Base-by-base conservation (phyloP, 1,140 invertebrate species). In the Drosophila bocki region DNA sequence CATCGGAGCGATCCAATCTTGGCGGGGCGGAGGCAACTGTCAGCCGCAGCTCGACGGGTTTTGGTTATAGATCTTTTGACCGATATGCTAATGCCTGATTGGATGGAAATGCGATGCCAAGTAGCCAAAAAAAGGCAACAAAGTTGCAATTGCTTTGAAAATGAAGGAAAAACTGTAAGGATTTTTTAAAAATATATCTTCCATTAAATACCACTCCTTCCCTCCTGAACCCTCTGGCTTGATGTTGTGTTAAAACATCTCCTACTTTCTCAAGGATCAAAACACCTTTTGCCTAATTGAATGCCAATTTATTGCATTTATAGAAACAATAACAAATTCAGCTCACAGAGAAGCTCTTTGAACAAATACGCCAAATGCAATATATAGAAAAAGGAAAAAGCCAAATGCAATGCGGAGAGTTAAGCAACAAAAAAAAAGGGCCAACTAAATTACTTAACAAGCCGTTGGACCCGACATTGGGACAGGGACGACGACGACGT, bases 371-470 rank as follows among this genome's bases (percentile, higher is more conserved):
- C 63, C 71, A 59, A 81, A 70, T 62, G 71, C 67, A 48, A 59
- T 70, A 53, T 22, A 70, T 39, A 60, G 5, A 62, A 72, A 8
- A 9, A 7, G 19, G 11, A 35, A 53, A 71, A 79, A 26, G 39
- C n/a, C 13, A 41, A 74, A 39, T 26, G 32, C 19, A 15, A 32
- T 12, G 12, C 17, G 9, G 9, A 68, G 22, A 45, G 29, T 29
- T 39, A 7, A 11, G 26, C 35, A 5, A 44, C 39, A 69, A 57
- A 71, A 72, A 71, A 72, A 88, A 80, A 80, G 67, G 74, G 54
- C 68, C 72, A 88, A 90, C 84, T 90, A 88, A 88, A 88, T 88
- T 88, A 88, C 85, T 88, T 88, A 88, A 88, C 84, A 88, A 88
- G 84, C 80, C 71, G 68, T 57, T 69, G 60, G 82, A 41, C 17